These are phyloP conservation scores for Myrmophylax atrothorax DNA, from an alignment of 2,113 vertebrate genomes.

Conservation along the genomic window DNA sequence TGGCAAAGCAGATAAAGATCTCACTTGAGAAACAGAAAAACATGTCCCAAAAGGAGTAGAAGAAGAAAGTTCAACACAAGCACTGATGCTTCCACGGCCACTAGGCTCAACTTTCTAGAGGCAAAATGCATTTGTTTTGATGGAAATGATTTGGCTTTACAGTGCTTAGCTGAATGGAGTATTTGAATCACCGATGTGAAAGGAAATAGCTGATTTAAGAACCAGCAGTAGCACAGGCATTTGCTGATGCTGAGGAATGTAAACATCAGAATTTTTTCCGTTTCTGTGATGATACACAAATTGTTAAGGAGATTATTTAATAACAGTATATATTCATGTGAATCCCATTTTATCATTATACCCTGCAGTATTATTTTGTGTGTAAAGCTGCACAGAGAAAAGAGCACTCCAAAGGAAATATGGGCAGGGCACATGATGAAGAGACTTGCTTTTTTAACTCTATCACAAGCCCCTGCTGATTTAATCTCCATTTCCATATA, in stretches of 20 bases:
- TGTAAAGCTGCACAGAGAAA: neutral
- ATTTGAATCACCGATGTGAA: neutral
- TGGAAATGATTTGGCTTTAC: neutral
- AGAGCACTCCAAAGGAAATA: neutral
- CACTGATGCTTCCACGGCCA: neutral
- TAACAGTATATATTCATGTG: neutral
- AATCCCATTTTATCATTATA: neutral
- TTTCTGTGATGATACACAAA: neutral
- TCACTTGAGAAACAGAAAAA: neutral
- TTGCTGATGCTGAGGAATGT: neutral
- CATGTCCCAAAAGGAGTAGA: neutral
- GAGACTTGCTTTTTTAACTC: neutral
- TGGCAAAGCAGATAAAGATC: neutral
- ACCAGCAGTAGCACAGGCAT: neutral
- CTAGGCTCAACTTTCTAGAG: neutral
- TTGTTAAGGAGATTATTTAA: neutral
- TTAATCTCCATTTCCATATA: neutral
- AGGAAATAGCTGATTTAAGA: neutral
- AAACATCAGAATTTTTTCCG: neutral
- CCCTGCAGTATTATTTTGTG: neutral
- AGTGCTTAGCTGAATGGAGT: neutral
- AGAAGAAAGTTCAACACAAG: neutral
- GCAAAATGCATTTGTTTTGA: neutral
- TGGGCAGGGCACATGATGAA: neutral
- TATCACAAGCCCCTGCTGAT: neutral